phyloP scores from a whole-genome alignment of 1,140 invertebrate species.

The Ostrea edulis region DNA sequence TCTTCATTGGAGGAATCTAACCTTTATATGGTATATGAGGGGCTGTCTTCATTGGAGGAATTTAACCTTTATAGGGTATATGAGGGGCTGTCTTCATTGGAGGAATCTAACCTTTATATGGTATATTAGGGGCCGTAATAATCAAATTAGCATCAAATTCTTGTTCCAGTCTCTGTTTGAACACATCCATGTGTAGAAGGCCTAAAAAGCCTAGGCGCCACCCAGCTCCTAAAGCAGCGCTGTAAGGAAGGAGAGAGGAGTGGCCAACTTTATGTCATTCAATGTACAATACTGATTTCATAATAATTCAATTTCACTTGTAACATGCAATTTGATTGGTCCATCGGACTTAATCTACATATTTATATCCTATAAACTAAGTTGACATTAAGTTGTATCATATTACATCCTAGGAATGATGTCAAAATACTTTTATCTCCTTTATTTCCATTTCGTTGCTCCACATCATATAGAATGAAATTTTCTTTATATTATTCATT shows the following conservation, averaged over 20 bases:
- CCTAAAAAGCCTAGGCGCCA: conserved; percentile 91
- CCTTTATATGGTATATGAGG: neutral
- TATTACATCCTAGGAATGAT: too few species aligned
- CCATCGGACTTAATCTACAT: too few species aligned
- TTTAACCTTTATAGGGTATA: too few species aligned
- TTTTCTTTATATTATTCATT: too few species aligned
- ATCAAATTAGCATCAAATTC: conserved; percentile 94
- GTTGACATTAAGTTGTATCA: too few species aligned
- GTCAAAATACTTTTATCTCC: too few species aligned
- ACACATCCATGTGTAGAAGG: conserved; percentile 77
- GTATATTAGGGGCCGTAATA: conserved; percentile 95
- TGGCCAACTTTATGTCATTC: neutral
- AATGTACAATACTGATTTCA: neutral
- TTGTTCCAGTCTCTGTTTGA: conserved; percentile 94
- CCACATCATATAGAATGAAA: too few species aligned
- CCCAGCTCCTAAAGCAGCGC: conserved; percentile 95
- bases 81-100: neutral
- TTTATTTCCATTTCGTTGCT: too few species aligned
- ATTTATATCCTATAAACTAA: too few species aligned
- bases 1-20: neutral
- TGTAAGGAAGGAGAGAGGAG: conserved; percentile 75
- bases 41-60: too few species aligned
- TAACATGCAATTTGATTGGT: too few species aligned
- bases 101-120: conserved; percentile 88
- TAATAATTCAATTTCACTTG: too few species aligned